Conservation (phyloP, 2,113 vertebrate genomes). For the Hippocampus mohnikei region DNA sequence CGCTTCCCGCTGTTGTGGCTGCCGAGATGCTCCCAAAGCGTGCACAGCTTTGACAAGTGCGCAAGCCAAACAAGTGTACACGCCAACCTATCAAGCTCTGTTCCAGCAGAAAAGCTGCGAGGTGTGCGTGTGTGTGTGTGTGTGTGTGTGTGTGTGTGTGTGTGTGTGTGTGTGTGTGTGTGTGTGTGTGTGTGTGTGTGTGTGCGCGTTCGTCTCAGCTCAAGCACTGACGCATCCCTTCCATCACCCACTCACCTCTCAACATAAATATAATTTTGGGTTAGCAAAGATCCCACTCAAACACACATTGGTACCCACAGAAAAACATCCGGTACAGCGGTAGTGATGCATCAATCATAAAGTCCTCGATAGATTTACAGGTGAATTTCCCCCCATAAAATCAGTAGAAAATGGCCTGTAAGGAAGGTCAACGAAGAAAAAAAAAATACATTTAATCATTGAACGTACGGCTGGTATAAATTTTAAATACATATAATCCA, state of each 20-base stretch:
- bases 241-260: conserved; percentile 41
- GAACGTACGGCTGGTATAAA: no score
- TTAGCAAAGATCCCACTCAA: conserved; percentile 2
- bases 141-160: not conserved
- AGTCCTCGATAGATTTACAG: not conserved
- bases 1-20: conserved; percentile 28
- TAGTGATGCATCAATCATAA: not conserved
- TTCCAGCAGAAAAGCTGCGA: not conserved
- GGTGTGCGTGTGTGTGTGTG: not conserved
- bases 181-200: not conserved
- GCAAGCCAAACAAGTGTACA: conserved; percentile 20
- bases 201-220: conserved; percentile 1
- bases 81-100: conserved; percentile 16
- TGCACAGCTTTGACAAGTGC: conserved; percentile 31
- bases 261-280: not conserved
- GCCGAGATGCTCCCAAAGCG: conserved; percentile 20
- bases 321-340: not conserved
- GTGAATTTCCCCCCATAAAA: no score
- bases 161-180: not conserved
- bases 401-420: no score
- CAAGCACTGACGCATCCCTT: conserved; percentile 29
- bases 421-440: no score
- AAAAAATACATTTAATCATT: no score
- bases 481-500: not conserved
- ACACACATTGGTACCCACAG: not conserved